phyloP scores from a whole-genome alignment of 2,113 vertebrate genomes.

The Otus sunia region DNA sequence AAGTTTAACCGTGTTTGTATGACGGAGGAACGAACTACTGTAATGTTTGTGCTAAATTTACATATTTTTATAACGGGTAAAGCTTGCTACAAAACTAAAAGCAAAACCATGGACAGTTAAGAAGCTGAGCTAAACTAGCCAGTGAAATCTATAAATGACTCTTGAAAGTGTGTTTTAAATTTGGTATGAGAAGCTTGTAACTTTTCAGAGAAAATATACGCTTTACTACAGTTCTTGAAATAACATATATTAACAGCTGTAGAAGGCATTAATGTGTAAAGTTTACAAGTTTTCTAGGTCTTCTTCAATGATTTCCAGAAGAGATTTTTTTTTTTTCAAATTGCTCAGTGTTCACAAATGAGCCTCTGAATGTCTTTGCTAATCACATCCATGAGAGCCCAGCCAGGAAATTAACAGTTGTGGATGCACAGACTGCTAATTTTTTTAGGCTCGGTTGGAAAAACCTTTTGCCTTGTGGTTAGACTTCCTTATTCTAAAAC shows the following conservation, averaged over 20 bases:
- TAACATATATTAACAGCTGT: neutral
- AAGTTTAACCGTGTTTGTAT: neutral
- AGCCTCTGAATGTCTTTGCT: neutral
- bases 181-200: neutral
- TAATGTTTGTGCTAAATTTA: neutral
- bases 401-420: neutral
- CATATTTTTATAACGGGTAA: accelerated
- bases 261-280: neutral
- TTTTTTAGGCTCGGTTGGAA: neutral
- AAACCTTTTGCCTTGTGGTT: neutral
- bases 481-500: neutral
- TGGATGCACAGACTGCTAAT: neutral
- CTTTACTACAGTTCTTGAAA: neutral
- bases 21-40: neutral
- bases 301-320: neutral
- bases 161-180: neutral
- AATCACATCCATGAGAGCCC: neutral
- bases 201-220: neutral
- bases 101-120: neutral
- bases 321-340: neutral
- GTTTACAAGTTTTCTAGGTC: neutral
- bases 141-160: neutral
- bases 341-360: neutral
- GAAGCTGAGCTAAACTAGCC: neutral
- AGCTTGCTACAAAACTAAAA: neutral